These are phyloP conservation scores for Cynopterus sphinx DNA, from an alignment of 2,797 vertebrate species.

Conservation along the genomic window DNA sequence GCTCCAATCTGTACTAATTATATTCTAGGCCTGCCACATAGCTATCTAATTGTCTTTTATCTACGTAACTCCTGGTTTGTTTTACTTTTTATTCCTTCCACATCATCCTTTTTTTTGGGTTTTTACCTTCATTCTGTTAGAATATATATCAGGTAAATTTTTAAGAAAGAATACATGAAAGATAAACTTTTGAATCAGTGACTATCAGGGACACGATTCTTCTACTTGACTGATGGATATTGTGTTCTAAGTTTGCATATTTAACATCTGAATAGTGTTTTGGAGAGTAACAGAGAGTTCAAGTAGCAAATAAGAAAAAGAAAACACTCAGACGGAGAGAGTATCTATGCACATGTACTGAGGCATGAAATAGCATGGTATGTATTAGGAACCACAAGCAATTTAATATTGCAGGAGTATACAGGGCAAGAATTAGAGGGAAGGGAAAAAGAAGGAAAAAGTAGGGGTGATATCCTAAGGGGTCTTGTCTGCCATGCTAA, in stretches of 20 bases:
- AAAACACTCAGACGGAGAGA: not conserved
- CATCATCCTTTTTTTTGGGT: not conserved
- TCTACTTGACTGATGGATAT: not conserved
- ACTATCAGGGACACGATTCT: not conserved
- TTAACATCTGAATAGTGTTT: not conserved
- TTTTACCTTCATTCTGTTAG: not conserved
- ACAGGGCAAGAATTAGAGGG: not conserved
- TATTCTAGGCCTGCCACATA: not conserved
- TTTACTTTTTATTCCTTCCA: not conserved
- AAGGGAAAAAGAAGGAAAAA: not conserved
- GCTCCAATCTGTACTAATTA: not conserved
- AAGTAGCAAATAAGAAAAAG: not conserved
- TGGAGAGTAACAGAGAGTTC: not conserved
- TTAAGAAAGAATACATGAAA: not conserved
- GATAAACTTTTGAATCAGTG: not conserved
- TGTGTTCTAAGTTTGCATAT: not conserved
- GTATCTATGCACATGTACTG: not conserved
- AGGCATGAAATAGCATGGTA: not conserved
- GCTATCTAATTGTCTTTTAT: not conserved
- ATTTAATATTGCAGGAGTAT: not conserved
- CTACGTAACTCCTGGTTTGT: not conserved
- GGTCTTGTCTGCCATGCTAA: not conserved
- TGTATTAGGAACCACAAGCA: not conserved
- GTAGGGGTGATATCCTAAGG: not conserved
- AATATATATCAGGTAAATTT: not conserved